phyloP scores from a whole-genome alignment of 2,888 invertebrate species.

The Drosophila borborema region DNA sequence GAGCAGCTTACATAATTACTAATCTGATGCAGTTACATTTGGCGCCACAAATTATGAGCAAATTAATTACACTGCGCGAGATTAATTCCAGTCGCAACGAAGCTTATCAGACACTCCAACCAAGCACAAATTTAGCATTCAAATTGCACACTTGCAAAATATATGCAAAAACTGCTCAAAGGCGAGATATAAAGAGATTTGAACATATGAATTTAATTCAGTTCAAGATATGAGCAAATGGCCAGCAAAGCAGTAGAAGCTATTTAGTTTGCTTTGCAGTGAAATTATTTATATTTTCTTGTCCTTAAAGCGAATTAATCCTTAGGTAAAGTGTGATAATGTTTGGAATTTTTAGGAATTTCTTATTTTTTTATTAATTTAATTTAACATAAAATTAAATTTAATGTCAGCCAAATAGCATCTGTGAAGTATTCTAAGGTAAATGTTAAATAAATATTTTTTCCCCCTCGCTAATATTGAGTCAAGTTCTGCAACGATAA shows the following conservation, averaged over 20 bases:
- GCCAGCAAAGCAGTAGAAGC: background rate
- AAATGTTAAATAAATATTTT: too few species aligned
- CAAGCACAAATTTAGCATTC: slow-evolving; percentile 5
- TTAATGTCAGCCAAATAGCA: too few species aligned
- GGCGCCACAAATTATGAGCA: slow-evolving; percentile 62
- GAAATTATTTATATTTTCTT: background rate
- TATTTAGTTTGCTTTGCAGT: background rate
- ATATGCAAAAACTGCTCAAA: background rate
- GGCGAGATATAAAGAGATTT: background rate
- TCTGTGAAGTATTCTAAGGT: too few species aligned
- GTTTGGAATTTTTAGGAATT: background rate
- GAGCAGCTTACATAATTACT: slow-evolving; percentile 69
- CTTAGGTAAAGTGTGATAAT: background rate
- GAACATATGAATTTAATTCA: background rate
- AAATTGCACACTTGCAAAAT: background rate
- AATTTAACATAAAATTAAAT: too few species aligned
- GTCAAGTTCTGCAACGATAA: too few species aligned
- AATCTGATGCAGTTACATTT: slow-evolving; percentile 57
- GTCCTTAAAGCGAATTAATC: background rate
- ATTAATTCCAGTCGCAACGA: slow-evolving; percentile 36
- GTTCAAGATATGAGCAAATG: background rate
- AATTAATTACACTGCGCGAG: slow-evolving; percentile 65
- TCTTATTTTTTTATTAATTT: background rate
- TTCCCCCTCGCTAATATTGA: too few species aligned
- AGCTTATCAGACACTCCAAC: slow-evolving; percentile 18